phyloP scores from a whole-genome alignment of 2,113 vertebrate species.

The Reinhardtius hippoglossoides region DNA sequence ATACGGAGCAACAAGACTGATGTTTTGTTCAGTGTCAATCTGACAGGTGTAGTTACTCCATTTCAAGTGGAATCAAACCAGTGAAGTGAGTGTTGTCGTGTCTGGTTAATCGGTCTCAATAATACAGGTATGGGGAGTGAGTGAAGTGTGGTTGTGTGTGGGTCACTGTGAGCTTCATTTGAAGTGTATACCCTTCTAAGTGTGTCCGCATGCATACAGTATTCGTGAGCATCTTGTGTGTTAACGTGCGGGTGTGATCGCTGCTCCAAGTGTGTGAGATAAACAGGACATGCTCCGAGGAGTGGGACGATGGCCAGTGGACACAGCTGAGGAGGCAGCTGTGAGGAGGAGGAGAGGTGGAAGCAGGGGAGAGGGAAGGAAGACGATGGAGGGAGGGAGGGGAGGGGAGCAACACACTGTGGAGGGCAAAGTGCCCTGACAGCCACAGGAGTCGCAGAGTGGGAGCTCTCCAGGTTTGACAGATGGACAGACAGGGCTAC shows the following conservation, averaged over 20 bases:
- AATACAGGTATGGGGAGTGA: no score
- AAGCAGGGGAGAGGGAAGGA: not conserved
- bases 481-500: constrained; percentile 71
- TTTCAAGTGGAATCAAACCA: constrained; percentile 7
- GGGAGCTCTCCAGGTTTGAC: constrained; percentile 70
- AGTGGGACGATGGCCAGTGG: constrained; percentile 75
- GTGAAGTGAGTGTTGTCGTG: not conserved
- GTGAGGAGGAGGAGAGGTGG: constrained; percentile 55
- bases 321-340: constrained; percentile 82
- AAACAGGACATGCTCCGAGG: constrained; percentile 76
- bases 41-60: constrained; percentile 5
- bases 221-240: constrained; percentile 29
- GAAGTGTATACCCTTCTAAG: not conserved
- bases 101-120: not conserved
- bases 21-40: constrained; percentile 14
- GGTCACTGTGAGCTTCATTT: constrained; percentile 14
- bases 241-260: constrained; percentile 25
- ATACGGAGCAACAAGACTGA: constrained; percentile 6
- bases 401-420: constrained; percentile 53
- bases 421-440: constrained; percentile 70
- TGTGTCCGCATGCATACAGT: constrained; percentile 34
- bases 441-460: constrained; percentile 62
- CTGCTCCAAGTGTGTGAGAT: constrained; percentile 53
- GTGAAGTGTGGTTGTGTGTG: not conserved
- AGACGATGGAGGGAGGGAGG: not conserved